phyloP scores from a whole-genome alignment of 64 coral and sea anemone species.

The Dendrophyllia cribrosa region DNA sequence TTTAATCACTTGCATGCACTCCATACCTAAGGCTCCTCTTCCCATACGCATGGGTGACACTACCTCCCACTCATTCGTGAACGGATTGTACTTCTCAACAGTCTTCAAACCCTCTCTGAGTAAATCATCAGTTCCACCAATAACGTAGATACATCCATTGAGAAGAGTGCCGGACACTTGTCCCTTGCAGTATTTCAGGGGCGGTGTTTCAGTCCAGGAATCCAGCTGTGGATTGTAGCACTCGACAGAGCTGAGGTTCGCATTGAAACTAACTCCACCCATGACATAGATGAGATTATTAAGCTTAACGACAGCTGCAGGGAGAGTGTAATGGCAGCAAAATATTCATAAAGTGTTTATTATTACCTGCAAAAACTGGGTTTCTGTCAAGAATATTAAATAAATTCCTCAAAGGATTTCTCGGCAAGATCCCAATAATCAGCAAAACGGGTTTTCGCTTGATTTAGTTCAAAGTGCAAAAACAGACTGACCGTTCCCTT shows the following conservation, averaged over 20 bases:
- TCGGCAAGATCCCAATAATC: too few species aligned
- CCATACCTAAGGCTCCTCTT: conserved; percentile 65
- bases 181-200: conserved; percentile 58
- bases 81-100: conserved; percentile 57
- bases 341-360: too few species aligned
- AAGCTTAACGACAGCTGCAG: conserved; percentile 65
- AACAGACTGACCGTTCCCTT: too few species aligned
- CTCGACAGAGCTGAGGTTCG: conserved; percentile 46
- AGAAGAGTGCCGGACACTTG: conserved; percentile 70
- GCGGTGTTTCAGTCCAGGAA: conserved; percentile 48
- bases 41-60: conserved; percentile 49
- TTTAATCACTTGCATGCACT: too few species aligned
- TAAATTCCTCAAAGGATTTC: too few species aligned
- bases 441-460: too few species aligned
- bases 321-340: too few species aligned
- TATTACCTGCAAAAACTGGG: background rate
- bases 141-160: conserved; percentile 53
- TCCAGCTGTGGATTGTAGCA: conserved; percentile 62
- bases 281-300: conserved; percentile 64
- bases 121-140: conserved; percentile 62
- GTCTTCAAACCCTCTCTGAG: conserved; percentile 60
- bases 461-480: too few species aligned
- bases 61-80: conserved; percentile 52
- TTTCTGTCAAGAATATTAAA: too few species aligned
- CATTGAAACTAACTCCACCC: conserved; percentile 62